Evolutionary conservation across 2,797 vertebrate genomes (phyloP), one percentile per base, ranked within the genome.

Genomic region (Columba guinea): DNA sequence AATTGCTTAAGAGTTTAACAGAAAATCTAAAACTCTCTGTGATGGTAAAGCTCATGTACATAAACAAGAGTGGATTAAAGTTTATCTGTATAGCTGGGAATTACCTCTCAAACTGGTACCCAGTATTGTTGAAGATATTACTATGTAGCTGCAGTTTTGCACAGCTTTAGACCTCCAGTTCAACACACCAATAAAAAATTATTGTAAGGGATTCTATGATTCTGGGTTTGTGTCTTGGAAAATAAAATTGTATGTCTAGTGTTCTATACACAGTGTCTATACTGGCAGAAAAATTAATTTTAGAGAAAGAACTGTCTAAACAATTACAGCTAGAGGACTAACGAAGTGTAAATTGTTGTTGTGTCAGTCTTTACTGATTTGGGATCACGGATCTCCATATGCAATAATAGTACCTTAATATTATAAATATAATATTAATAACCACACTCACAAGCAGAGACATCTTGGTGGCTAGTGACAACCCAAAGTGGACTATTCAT

Each of bases 171-270:
- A 37, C 2, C 19, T 70, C 28, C 19, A 23, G 18, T 34, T 91
- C 12, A 64, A 41, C 7, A 90, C 14, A 3, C 44, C 44, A 74
- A 20, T 2, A 35, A 24, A 9, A 58, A 19, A 52, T 10, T 60
- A 32, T 6, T 2, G 0, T 27, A 52, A 63, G 9, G 22, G 20
- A n/a, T 28, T 39, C 9, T 10, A 58, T 5, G 2, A 21, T 70
- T 27, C 20, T 34, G 4, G 4, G 2, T 48, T 64, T 90, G 3
- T 69, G 16, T 17, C 16, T 58, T 74, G n/a, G 60, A 58, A 90
- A 86, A 69, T 44, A 65, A 17, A 6, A 10, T 10, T 58, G 2
- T 23, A 44, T 62, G 6, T 20, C 13, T 49, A 16, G 5, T 20
- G 52, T 56, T 83, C 11, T 46, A 88, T 28, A 3, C 26, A 53